These are phyloP conservation scores for Solea solea DNA, from an alignment of 2,113 vertebrate genomes.

Conservation along the genomic window DNA sequence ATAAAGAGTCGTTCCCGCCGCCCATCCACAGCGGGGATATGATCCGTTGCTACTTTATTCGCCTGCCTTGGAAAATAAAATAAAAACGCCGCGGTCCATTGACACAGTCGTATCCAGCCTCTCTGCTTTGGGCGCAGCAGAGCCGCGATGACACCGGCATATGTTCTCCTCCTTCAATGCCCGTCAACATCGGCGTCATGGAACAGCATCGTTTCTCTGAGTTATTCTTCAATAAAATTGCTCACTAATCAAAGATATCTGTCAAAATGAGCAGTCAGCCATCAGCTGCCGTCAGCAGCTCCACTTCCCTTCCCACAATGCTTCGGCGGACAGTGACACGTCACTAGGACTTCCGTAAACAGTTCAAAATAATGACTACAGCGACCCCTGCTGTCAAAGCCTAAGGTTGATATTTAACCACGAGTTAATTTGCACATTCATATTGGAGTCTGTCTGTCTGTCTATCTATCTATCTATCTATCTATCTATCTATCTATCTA, in stretches of 20 bases:
- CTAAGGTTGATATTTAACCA: not conserved
- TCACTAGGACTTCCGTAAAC: slow-evolving; percentile 88
- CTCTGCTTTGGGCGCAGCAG: slow-evolving; percentile 48
- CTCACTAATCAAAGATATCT: slow-evolving; percentile 38
- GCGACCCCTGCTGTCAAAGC: slow-evolving; percentile 54
- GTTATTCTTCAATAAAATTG: not conserved
- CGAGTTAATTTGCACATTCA: too few species aligned
- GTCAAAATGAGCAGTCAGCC: slow-evolving; percentile 55
- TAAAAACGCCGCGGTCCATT: slow-evolving; percentile 70
- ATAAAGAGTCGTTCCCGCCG: slow-evolving; percentile 31
- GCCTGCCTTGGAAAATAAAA: slow-evolving; percentile 53
- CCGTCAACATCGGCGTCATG: slow-evolving; percentile 5
- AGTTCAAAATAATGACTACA: slow-evolving; percentile 35
- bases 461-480: too few species aligned
- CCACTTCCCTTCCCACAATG: slow-evolving; percentile 82
- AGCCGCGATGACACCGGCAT: slow-evolving; percentile 64
- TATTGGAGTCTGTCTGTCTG: too few species aligned
- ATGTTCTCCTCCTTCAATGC: slow-evolving; percentile 31
- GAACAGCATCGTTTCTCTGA: slow-evolving; percentile 12
- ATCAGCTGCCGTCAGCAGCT: slow-evolving; percentile 66
- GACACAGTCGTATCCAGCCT: slow-evolving; percentile 60
- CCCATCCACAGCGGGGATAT: slow-evolving; percentile 56
- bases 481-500: too few species aligned
- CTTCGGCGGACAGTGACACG: slow-evolving; percentile 81
- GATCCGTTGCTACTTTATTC: slow-evolving; percentile 60